Percentiles rank a stretch among this genome's conserved stretches.
Conservation (phyloP, 2,888 invertebrate genomes). For the Leptarthrus brevirostris region DNA sequence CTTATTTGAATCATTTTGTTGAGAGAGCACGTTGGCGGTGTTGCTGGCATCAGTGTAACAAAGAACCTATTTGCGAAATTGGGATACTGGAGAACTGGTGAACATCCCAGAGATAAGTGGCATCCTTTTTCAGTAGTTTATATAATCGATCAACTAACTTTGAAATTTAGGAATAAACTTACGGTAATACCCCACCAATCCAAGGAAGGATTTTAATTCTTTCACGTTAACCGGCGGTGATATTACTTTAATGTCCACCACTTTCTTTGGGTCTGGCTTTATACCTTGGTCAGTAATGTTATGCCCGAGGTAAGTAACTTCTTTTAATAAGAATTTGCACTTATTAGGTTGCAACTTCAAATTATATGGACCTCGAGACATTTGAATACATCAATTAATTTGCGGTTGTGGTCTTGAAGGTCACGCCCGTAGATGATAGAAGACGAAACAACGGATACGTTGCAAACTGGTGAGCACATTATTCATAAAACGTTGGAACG, state of each 20-base stretch:
- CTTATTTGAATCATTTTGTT: neutral
- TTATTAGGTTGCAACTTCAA: neutral
- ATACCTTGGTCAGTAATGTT: neutral
- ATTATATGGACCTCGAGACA: neutral
- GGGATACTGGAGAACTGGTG: neutral
- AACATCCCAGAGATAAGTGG: neutral
- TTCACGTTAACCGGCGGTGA: neutral
- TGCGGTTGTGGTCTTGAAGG: neutral
- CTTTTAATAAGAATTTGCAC: neutral
- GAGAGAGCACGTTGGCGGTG: neutral
- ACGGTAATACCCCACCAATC: neutral
- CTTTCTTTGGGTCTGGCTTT: neutral
- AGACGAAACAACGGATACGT: constrained; percentile 4
- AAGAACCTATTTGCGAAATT: neutral
- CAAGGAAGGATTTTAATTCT: constrained; percentile 1
- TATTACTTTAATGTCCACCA: neutral
- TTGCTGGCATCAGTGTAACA: neutral
- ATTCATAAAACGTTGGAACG: neutral
- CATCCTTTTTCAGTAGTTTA: neutral
- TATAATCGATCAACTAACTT: neutral
- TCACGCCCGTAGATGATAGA: neutral
- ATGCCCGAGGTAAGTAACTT: neutral
- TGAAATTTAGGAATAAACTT: too few species aligned
- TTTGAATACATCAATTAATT: neutral
- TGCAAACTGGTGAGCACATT: neutral